Percentiles rank a stretch among this genome's conserved stretches.
phyloP scores from a whole-genome alignment of 2,113 vertebrate genomes.

The Labeo rohita region DNA sequence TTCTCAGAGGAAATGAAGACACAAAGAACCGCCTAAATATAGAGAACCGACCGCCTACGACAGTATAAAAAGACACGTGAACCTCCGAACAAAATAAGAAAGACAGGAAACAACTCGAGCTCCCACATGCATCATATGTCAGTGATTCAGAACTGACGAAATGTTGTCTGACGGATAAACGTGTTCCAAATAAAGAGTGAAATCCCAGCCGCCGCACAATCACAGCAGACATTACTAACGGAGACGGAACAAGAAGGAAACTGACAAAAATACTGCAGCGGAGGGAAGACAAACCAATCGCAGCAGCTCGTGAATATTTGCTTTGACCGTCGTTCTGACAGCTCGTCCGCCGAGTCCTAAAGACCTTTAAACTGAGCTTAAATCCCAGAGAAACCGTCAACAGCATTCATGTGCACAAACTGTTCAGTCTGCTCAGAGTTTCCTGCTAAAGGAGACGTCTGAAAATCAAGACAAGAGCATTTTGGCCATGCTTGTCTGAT shows the following conservation, averaged over 20 bases:
- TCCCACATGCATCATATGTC: not conserved
- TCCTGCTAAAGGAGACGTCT: not conserved
- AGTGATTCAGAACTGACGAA: not conserved
- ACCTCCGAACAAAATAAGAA: not conserved
- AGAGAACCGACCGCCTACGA: not conserved
- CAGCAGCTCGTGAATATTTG: conserved; percentile 39
- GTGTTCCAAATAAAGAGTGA: not conserved
- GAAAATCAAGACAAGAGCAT: not conserved
- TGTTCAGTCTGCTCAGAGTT: not conserved
- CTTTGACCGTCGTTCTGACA: conserved; percentile 39
- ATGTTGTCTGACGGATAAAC: not conserved
- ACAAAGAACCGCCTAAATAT: not conserved
- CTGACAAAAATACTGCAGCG: not conserved
- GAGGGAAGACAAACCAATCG: conserved; percentile 1
- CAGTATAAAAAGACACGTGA: not conserved
- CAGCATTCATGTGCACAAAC: not conserved
- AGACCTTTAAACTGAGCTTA: not conserved
- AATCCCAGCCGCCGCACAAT: not conserved
- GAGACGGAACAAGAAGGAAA: not conserved
- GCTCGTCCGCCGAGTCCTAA: conserved; percentile 7
- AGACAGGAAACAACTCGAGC: conserved; percentile 2
- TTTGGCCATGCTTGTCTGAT: not conserved
- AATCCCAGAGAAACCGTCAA: not conserved
- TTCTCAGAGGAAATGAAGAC: not conserved
- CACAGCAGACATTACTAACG: not conserved